phyloP scores from a whole-genome alignment of 2,797 vertebrate species.

The Anniella stebbinsi region DNA sequence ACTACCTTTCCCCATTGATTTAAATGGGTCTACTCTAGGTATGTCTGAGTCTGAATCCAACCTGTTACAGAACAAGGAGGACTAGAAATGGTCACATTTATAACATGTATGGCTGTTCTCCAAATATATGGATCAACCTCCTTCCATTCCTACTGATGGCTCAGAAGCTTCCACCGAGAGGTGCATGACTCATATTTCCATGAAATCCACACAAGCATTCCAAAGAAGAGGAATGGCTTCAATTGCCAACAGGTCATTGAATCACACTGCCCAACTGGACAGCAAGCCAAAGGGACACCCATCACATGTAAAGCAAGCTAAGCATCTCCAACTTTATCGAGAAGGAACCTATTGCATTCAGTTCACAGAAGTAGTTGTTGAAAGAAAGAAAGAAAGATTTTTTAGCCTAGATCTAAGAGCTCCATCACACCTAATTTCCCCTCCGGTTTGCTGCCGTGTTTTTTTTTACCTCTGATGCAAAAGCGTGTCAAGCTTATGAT shows the following conservation, averaged over 20 bases:
- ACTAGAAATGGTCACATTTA: constrained; percentile 52
- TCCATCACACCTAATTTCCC: too few species aligned
- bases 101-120: constrained; percentile 62
- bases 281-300: constrained; percentile 59
- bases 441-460: too few species aligned
- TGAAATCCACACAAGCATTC: constrained; percentile 65
- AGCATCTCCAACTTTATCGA: constrained; percentile 58
- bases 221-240: constrained; percentile 40
- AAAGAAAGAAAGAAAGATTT: background rate
- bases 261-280: constrained; percentile 54
- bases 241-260: constrained; percentile 23
- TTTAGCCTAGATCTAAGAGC: too few species aligned
- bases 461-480: too few species aligned
- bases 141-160: constrained; percentile 67
- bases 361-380: constrained; percentile 13
- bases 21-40: too few species aligned
- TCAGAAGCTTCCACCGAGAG: constrained; percentile 68
- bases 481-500: too few species aligned
- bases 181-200: constrained; percentile 70
- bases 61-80: constrained; percentile 8
- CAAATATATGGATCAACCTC: constrained; percentile 65
- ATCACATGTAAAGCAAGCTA: constrained; percentile 68
- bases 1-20: too few species aligned
- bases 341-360: constrained; percentile 43
- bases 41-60: too few species aligned